Conservation (phyloP, 2,113 vertebrate genomes). For the Aspiorhynchus laticeps region DNA sequence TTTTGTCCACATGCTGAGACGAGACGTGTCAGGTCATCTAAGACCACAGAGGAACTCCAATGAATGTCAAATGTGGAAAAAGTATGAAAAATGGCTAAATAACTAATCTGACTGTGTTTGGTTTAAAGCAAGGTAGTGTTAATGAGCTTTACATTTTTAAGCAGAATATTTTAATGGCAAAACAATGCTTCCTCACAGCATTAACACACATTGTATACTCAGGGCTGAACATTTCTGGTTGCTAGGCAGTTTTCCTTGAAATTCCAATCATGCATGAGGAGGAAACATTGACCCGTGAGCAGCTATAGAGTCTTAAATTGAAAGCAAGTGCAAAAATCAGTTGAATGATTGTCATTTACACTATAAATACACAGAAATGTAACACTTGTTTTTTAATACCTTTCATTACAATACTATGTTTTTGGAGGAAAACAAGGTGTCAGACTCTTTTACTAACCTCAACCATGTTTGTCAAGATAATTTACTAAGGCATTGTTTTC, state of each 20-base stretch:
- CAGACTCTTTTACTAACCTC: not conserved
- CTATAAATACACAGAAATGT: not conserved
- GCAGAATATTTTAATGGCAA: not conserved
- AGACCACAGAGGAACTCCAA: not conserved
- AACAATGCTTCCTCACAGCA: slow-evolving; percentile 7
- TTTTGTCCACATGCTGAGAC: not conserved
- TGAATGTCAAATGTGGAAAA: not conserved
- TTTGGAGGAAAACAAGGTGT: not conserved
- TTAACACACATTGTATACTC: slow-evolving; percentile 51
- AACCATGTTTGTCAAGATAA: not conserved
- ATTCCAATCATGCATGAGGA: slow-evolving; percentile 17
- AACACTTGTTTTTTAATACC: not conserved
- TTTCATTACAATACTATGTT: not conserved
- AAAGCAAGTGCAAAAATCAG: not conserved
- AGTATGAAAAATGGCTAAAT: not conserved
- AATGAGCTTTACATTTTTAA: not conserved
- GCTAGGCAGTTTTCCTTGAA: slow-evolving; percentile 2
- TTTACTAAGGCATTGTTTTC: not conserved
- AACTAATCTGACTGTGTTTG: not conserved
- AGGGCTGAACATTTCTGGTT: not conserved
- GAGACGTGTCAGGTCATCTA: not conserved
- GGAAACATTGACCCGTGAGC: not conserved
- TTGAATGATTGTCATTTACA: not conserved
- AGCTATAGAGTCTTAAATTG: not conserved
- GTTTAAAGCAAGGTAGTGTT: not conserved